Percentiles rank a stretch among this genome's conserved stretches.
Conservation (phyloP, 1,140 invertebrate genomes). For the Pristionchus pacificus region DNA sequence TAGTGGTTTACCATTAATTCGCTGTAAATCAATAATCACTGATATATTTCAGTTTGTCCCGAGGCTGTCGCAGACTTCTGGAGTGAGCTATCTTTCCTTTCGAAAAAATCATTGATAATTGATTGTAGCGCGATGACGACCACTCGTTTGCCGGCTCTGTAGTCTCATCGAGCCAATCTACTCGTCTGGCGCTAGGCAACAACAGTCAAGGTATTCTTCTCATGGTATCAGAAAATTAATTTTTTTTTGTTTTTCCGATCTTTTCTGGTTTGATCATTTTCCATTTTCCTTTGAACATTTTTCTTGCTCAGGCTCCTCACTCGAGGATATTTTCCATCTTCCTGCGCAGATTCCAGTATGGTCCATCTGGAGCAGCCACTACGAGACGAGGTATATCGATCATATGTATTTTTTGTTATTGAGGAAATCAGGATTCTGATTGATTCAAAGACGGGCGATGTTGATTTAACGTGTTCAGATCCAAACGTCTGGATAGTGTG, state of each 20-base stretch:
- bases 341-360: not conserved
- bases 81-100: no score
- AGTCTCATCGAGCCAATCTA: not conserved
- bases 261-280: not conserved
- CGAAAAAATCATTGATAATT: no score
- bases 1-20: no score
- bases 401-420: no score
- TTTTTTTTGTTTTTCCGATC: not conserved
- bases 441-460: no score
- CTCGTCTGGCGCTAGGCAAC: slow-evolving; percentile 29
- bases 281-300: not conserved
- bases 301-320: not conserved
- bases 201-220: not conserved
- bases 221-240: no score
- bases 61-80: no score
- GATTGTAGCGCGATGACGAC: no score
- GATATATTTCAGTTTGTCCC: no score
- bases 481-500: no score
- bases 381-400: not conserved
- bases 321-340: not conserved
- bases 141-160: slow-evolving; percentile 17
- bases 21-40: no score
- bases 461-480: no score
- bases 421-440: not conserved
- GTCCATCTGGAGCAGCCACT: not conserved